These are phyloP conservation scores for Drosophila grimshawi DNA, from an alignment of 1,140 invertebrate genomes.

Conservation along the genomic window DNA sequence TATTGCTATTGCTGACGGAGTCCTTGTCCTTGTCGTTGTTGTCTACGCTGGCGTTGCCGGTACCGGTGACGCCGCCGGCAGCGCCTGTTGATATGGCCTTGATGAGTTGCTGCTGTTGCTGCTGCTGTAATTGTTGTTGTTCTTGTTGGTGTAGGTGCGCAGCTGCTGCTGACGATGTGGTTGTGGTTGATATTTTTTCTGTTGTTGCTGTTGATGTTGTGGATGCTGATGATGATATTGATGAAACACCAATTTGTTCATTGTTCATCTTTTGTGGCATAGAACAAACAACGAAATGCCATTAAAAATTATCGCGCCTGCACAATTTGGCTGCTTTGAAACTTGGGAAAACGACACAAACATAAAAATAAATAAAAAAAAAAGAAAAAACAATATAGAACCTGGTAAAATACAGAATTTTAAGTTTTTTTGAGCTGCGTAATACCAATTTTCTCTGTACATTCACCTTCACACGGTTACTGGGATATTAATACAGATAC, in stretches of 20 bases:
- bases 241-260: constrained; percentile 55
- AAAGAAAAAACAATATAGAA: constrained; percentile 12
- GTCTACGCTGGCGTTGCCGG: neutral
- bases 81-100: constrained; percentile 52
- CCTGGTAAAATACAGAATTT: constrained; percentile 6
- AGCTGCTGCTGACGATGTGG: constrained; percentile 14
- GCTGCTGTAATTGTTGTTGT: constrained; percentile 16
- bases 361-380: constrained; percentile 2
- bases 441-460: constrained; percentile 2
- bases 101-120: constrained; percentile 36
- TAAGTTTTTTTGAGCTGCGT: too few species aligned
- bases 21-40: constrained; percentile 5
- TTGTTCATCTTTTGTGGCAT: constrained; percentile 60
- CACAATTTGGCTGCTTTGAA: constrained; percentile 23
- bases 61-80: neutral
- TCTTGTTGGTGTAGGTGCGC: constrained; percentile 11
- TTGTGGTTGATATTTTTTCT: neutral
- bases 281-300: constrained; percentile 55
- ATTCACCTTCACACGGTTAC: neutral
- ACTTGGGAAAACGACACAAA: neutral
- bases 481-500: neutral
- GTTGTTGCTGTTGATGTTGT: constrained; percentile 9
- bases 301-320: constrained; percentile 34
- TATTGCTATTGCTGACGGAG: constrained; percentile 17
- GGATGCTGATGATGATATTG: constrained; percentile 38